Percentiles rank a stretch among this genome's conserved stretches.
phyloP scores from a whole-genome alignment of 2,888 invertebrate genomes.

The Dasypolia templi region DNA sequence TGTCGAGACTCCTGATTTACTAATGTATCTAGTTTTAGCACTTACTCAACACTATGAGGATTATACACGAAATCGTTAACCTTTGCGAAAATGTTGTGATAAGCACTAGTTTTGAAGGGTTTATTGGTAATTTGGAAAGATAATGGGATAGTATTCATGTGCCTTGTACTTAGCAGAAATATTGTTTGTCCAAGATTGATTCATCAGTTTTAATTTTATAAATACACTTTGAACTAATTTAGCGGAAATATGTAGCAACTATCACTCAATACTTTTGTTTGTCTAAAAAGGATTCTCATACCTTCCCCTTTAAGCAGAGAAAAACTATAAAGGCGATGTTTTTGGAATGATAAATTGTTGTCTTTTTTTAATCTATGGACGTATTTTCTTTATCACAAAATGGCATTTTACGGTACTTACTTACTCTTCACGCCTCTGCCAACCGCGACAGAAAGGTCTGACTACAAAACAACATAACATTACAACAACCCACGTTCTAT shows the following conservation, averaged over 20 bases:
- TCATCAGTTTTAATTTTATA: background rate
- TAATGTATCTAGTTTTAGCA: slow-evolving; percentile 88
- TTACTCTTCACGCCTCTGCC: background rate
- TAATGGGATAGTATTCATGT: background rate
- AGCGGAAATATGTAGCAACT: no score
- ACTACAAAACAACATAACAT: slow-evolving; percentile 13
- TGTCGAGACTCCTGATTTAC: slow-evolving; percentile 84
- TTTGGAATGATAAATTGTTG: background rate
- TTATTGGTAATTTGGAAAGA: background rate
- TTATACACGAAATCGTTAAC: slow-evolving; percentile 60
- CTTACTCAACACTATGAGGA: slow-evolving; percentile 74
- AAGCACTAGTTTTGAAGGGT: background rate
- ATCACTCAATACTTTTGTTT: no score
- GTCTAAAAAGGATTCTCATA: no score
- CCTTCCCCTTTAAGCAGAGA: background rate
- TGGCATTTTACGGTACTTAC: background rate
- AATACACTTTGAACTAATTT: background rate
- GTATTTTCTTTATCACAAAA: background rate
- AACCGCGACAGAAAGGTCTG: background rate
- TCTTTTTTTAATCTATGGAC: background rate
- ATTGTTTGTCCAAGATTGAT: background rate
- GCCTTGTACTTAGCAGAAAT: background rate
- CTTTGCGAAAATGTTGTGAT: slow-evolving; percentile 28
- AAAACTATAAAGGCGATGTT: no score
- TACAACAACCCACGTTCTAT: slow-evolving; percentile 29